These are phyloP conservation scores for Lithosia quadra DNA, from an alignment of 2,888 invertebrate genomes.

Conservation along the genomic window DNA sequence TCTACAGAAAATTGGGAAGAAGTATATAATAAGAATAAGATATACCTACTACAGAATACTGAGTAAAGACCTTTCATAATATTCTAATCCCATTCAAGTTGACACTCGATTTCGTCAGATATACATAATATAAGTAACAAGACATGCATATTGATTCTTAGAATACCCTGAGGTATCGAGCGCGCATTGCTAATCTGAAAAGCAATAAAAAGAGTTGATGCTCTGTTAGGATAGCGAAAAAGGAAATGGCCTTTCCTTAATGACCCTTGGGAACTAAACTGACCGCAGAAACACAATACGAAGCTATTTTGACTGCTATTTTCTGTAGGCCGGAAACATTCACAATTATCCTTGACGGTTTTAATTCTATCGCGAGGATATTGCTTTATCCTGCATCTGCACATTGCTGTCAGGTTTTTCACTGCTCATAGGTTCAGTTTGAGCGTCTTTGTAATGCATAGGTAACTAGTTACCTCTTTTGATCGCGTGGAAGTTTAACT, in stretches of 20 bases:
- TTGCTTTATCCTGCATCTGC: not conserved
- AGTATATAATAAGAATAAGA: no score
- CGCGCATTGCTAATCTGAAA: conserved; percentile 2
- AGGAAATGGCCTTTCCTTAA: conserved; percentile 1
- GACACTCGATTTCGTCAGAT: not conserved
- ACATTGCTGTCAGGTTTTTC: not conserved
- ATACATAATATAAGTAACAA: not conserved
- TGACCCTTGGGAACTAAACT: conserved; percentile 4
- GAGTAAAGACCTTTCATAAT: not conserved
- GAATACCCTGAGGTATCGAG: not conserved
- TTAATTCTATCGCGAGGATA: not conserved
- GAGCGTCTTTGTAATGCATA: not conserved
- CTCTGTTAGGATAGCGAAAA: not conserved
- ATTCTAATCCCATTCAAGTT: not conserved
- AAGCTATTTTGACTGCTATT: conserved; percentile 2
- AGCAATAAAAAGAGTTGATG: conserved; percentile 4
- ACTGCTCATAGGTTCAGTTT: not conserved
- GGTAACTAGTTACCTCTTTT: not conserved
- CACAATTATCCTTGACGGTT: not conserved
- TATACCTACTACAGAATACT: no score
- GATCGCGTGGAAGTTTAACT: not conserved
- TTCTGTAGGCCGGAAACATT: not conserved
- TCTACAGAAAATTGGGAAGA: no score
- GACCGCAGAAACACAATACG: conserved; percentile 2
- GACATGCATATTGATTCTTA: conserved; percentile 3